Conservation (phyloP, 2,113 vertebrate genomes). For the Engraulis encrasicolus region DNA sequence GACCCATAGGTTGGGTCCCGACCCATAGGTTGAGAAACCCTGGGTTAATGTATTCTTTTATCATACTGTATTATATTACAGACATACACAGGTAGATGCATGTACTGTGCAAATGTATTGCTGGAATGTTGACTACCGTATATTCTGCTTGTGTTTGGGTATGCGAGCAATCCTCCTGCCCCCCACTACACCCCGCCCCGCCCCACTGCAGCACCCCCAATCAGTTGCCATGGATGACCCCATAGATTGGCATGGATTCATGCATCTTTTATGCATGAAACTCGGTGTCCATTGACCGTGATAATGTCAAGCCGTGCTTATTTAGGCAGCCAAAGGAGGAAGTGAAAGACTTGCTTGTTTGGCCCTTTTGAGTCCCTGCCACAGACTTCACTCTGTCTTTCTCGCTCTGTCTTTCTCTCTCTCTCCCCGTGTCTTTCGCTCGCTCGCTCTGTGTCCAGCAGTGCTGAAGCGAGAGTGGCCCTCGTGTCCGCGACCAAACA, state of each 20-base stretch:
- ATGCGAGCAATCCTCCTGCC: neutral
- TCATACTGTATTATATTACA: too few species aligned
- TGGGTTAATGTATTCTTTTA: too few species aligned
- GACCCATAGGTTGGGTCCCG: too few species aligned
- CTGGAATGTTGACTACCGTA: too few species aligned
- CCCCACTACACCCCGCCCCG: too few species aligned
- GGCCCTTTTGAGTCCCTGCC: slow-evolving; percentile 53
- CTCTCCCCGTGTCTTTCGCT: too few species aligned
- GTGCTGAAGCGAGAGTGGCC: slow-evolving; percentile 34
- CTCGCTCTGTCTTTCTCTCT: too few species aligned
- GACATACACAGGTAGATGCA: too few species aligned
- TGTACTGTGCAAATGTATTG: too few species aligned
- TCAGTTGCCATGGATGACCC: neutral
- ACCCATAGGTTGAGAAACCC: too few species aligned
- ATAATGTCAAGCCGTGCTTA: slow-evolving; percentile 60
- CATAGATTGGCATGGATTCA: slow-evolving; percentile 13
- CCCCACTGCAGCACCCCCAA: neutral
- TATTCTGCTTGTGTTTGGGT: neutral
- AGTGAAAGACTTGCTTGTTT: slow-evolving; percentile 68
- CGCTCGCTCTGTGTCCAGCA: too few species aligned
- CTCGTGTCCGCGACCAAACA: slow-evolving; percentile 25
- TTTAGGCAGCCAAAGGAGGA: slow-evolving; percentile 48
- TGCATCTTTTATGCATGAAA: slow-evolving; percentile 36
- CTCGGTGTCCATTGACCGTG: slow-evolving; percentile 56
- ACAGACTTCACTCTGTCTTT: slow-evolving; percentile 62